phyloP scores from a whole-genome alignment of 2,888 invertebrate species.

The Xanthia icteritia region DNA sequence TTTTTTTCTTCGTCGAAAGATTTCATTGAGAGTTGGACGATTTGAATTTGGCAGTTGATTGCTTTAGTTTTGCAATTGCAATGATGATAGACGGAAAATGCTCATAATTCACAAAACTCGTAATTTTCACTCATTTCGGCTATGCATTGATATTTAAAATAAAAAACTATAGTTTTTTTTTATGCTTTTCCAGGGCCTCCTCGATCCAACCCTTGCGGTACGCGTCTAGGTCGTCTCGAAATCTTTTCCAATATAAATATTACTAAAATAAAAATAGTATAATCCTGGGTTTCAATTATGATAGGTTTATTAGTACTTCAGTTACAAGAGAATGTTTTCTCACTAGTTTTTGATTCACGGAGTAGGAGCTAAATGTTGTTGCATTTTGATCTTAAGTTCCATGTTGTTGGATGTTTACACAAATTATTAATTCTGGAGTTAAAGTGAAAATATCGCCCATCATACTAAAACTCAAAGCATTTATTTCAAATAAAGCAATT shows the following conservation, averaged over 20 bases:
- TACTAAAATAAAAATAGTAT: not conserved
- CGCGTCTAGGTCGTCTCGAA: too few species aligned
- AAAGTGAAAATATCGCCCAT: not conserved
- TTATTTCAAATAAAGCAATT: not conserved
- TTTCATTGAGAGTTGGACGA: not conserved
- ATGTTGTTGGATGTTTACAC: not conserved
- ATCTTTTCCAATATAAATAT: not conserved
- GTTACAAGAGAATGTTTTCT: too few species aligned
- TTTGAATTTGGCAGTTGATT: constrained; percentile 19
- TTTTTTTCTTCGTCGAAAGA: constrained; percentile 8
- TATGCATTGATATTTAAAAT: not conserved
- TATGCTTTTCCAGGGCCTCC: too few species aligned
- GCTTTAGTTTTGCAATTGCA: not conserved
- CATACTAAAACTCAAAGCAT: not conserved
- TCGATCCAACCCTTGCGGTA: too few species aligned
- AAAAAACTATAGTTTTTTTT: not conserved
- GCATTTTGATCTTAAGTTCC: too few species aligned
- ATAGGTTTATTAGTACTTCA: too few species aligned
- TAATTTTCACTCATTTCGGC: too few species aligned
- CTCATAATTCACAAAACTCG: too few species aligned
- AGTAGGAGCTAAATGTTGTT: too few species aligned
- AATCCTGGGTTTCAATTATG: not conserved
- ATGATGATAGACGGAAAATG: not conserved
- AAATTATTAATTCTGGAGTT: not conserved
- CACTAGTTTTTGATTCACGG: not conserved